These are phyloP conservation scores for Sphinx pinastri DNA, from an alignment of 2,888 invertebrate species.

Conservation along the genomic window DNA sequence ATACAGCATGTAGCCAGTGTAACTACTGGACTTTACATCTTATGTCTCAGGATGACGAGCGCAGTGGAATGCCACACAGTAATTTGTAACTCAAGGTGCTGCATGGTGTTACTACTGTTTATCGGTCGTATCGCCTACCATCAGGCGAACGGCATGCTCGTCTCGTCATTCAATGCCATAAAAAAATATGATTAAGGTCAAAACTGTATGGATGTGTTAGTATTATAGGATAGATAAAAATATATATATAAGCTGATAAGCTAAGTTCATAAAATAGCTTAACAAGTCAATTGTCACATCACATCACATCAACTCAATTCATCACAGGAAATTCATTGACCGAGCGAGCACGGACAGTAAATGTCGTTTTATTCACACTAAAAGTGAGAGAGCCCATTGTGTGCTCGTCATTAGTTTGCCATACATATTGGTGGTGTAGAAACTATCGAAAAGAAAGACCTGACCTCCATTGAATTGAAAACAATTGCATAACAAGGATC, in stretches of 20 bases:
- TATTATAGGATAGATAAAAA: no score
- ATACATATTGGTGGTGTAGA: slow-evolving; percentile 17
- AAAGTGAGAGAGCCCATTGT: slow-evolving; percentile 10
- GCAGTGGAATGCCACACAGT: no score
- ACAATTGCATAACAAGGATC: slow-evolving; percentile 61
- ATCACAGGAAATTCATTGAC: slow-evolving; percentile 17
- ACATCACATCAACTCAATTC: not conserved
- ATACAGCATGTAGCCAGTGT: no score
- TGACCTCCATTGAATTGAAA: slow-evolving; percentile 60
- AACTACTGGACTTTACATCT: no score
- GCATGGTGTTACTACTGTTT: no score
- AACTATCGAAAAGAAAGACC: slow-evolving; percentile 50
- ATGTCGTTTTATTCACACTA: slow-evolving; percentile 6
- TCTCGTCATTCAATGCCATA: no score
- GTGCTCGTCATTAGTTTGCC: slow-evolving; percentile 12
- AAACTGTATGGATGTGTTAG: no score
- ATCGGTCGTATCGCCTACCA: no score
- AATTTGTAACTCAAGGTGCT: no score
- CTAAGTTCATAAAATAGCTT: not conserved
- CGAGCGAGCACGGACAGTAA: not conserved
- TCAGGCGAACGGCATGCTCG: no score
- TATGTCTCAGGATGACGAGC: no score
- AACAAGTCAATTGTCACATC: not conserved
- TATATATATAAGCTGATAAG: not conserved
- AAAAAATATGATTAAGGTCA: no score